Evolutionary conservation across 2,797 vertebrate genomes (phyloP), one percentile per base, ranked within the genome.

Genomic region (Rhinogobio ventralis): DNA sequence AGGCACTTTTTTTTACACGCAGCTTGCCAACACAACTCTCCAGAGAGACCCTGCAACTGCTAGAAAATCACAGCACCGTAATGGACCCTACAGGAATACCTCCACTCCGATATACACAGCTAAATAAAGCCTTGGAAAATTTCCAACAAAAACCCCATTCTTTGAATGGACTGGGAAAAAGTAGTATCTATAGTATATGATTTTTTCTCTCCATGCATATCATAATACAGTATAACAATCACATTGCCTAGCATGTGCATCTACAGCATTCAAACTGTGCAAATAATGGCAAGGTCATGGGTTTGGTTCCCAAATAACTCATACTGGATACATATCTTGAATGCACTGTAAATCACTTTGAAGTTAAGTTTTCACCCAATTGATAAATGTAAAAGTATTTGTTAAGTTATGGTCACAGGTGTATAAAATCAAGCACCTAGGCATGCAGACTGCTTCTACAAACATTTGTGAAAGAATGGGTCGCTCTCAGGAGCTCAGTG

Each of bases 41-140:
- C 14, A 60, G 67, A 76, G 69, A 72, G 45, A 30, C 36, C 25
- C 17, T 66, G 55, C 78, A 60, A 77, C 30, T 80, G 60, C 79
- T 83, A 72, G 60, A 84, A 73, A 81, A 81, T 87, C 53, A 77
- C 53, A 33, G 82, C 20, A 62, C 55, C 2, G 51, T 87, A 87
- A 85, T 87, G 55, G 81, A 84, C 73, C 82, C 64, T 39, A 60
- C 5, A 83, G 82, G 86, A 87, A 75, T 80, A 67, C 57, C n/a
- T 55, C 39, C 67, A 66, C 55, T 64, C 46, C 14, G 33, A 45
- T 66, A 66, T 49, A 67, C 23, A 62, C 23, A 42, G 62, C 66
- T 73, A 66, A 73, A 67, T 60, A 80, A 55, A 74, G 39, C 84
- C 13, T 57, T 2, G 5, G 17, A 46, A 73, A 39, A 33, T 23